Percentiles rank a stretch among this genome's conserved stretches.
Conservation (phyloP, 1,140 invertebrate species). For the Dendrolimus punctatus region DNA sequence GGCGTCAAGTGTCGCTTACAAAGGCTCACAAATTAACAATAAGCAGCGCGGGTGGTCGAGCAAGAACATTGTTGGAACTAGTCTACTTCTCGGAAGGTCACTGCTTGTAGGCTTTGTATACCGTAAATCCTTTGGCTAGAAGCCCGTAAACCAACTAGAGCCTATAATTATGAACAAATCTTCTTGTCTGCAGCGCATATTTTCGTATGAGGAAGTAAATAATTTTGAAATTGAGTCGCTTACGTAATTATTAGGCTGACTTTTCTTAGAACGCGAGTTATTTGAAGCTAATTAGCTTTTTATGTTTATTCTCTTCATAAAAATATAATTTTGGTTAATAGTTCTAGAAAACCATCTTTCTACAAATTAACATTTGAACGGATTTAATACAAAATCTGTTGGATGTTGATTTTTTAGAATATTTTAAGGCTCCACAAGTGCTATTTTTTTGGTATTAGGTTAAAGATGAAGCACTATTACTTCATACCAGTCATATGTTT, state of each 20-base stretch:
- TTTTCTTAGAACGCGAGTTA: neutral
- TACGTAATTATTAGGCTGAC: neutral
- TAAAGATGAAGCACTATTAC: no score
- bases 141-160: conserved; percentile 40
- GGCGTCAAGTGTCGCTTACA: conserved; percentile 45
- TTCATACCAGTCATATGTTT: no score
- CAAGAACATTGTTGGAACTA: conserved; percentile 23
- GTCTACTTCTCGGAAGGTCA: conserved; percentile 58
- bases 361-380: no score
- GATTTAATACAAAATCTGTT: no score
- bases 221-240: neutral
- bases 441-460: no score
- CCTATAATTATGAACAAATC: conserved; percentile 43
- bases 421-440: no score
- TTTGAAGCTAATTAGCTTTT: neutral
- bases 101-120: conserved; percentile 28
- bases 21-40: conserved; percentile 42
- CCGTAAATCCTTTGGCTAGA: conserved; percentile 36
- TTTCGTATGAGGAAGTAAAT: conserved; percentile 2
- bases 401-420: no score
- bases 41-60: conserved; percentile 51
- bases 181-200: conserved; percentile 2
- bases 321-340: no score
- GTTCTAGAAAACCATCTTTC: no score
- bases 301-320: no score